These are phyloP conservation scores for Unio delphinus DNA, from an alignment of 2,888 invertebrate species.

Conservation along the genomic window DNA sequence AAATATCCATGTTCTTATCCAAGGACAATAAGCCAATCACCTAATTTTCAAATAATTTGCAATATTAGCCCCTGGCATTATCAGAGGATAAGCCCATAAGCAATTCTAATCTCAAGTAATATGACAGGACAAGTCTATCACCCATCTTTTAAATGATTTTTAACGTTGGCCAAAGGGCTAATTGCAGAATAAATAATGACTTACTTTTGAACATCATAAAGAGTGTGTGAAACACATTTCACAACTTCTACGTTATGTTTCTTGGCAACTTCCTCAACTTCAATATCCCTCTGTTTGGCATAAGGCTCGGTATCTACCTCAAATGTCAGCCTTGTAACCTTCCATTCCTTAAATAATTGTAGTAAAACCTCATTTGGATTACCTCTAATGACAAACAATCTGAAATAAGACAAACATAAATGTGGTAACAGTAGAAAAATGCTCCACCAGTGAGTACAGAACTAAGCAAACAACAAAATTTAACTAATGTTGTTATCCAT, in stretches of 20 bases:
- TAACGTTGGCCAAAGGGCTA: neutral
- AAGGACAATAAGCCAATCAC: too few species aligned
- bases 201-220: constrained; percentile 81
- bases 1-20: too few species aligned
- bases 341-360: constrained; percentile 79
- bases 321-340: constrained; percentile 85
- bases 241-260: constrained; percentile 86
- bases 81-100: too few species aligned
- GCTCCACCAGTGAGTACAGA: too few species aligned
- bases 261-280: constrained; percentile 84
- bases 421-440: neutral
- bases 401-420: constrained; percentile 45
- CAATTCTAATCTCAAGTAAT: too few species aligned
- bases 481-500: too few species aligned
- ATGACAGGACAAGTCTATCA: neutral
- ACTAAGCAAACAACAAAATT: too few species aligned
- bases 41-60: too few species aligned
- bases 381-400: constrained; percentile 88
- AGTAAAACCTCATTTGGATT: constrained; percentile 51
- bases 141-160: neutral
- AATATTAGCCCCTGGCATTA: too few species aligned
- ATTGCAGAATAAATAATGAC: constrained; percentile 5
- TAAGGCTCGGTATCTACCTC: constrained; percentile 93
- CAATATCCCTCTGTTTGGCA: constrained; percentile 85
- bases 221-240: constrained; percentile 84